Evolutionary conservation across 2,113 vertebrate species (phyloP).

Genomic region (Centrocercus urophasianus): DNA sequence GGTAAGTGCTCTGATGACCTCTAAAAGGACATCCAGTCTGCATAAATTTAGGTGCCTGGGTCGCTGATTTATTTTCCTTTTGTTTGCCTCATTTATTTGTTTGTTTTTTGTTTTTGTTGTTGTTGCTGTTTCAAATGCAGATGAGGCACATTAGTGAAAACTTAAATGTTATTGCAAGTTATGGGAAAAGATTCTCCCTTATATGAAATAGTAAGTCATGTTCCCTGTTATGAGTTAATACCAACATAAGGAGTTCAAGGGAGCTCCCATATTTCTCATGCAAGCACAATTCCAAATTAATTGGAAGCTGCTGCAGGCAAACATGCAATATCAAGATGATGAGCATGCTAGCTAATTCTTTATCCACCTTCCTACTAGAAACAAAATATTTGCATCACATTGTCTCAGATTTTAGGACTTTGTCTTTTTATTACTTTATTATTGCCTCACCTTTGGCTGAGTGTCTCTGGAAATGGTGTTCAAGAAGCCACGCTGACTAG

Average conservation of each 20-base stretch:
- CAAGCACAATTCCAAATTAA: not conserved
- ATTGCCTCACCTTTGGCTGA: not conserved
- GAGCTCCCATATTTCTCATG: not conserved
- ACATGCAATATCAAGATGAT: not conserved
- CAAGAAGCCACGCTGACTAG: not conserved
- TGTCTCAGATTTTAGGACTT: not conserved
- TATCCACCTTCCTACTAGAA: not conserved
- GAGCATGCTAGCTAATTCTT: not conserved
- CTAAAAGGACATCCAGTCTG: not conserved
- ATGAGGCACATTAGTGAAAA: not conserved
- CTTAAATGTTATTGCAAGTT: not conserved
- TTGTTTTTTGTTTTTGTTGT: not conserved
- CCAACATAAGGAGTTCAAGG: not conserved
- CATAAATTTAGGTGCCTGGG: not conserved
- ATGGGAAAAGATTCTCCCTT: not conserved
- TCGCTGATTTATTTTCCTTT: not conserved
- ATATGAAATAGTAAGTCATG: not conserved
- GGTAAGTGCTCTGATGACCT: not conserved
- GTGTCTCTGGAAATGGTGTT: not conserved
- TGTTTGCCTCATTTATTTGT: not conserved
- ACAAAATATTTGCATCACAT: not conserved
- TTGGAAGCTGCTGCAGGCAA: not conserved
- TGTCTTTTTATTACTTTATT: not conserved
- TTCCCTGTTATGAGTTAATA: not conserved
- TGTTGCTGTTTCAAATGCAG: not conserved